A percentile compares a stretch with the other conserved stretches of the same genome.
phyloP scores from a whole-genome alignment of 2,113 vertebrate genomes.

The Scolopax mira region DNA sequence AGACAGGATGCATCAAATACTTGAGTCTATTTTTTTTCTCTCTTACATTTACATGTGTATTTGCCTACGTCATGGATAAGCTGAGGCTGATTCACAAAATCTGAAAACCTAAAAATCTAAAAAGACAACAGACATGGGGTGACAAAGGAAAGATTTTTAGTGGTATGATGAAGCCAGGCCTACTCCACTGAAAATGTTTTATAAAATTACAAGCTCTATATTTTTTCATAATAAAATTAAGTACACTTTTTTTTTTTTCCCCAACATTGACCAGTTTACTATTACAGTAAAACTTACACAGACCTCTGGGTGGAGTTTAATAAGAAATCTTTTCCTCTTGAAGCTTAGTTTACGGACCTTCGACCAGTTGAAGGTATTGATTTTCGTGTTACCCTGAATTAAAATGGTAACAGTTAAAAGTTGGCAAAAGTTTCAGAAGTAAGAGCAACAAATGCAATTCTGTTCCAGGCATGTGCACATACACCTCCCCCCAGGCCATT shows the following conservation, averaged over 20 bases:
- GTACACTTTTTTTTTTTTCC: not conserved
- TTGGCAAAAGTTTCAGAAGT: not conserved
- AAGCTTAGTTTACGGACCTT: conserved; percentile 98
- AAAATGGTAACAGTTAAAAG: not conserved
- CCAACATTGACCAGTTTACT: not conserved
- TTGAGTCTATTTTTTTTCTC: not conserved
- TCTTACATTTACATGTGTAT: not conserved
- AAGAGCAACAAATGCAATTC: not conserved
- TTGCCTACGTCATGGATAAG: not conserved
- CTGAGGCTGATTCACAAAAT: not conserved
- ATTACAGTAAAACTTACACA: conserved; percentile 76
- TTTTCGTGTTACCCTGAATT: conserved; percentile 90
- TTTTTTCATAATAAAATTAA: not conserved
- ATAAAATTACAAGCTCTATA: not conserved
- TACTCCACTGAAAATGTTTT: not conserved
- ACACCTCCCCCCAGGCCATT: not conserved
- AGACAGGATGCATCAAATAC: not conserved
- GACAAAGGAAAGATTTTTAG: not conserved
- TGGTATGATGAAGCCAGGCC: not conserved
- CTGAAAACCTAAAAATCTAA: not conserved
- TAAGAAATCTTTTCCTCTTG: conserved; percentile 94
- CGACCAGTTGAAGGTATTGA: conserved; percentile 99
- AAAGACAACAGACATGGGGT: not conserved
- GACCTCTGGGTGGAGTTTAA: conserved; percentile 95
- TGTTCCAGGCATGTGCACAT: not conserved